Evolutionary conservation across 2,888 invertebrate genomes (phyloP).

Genomic region (Oegoconia quadripuncta): DNA sequence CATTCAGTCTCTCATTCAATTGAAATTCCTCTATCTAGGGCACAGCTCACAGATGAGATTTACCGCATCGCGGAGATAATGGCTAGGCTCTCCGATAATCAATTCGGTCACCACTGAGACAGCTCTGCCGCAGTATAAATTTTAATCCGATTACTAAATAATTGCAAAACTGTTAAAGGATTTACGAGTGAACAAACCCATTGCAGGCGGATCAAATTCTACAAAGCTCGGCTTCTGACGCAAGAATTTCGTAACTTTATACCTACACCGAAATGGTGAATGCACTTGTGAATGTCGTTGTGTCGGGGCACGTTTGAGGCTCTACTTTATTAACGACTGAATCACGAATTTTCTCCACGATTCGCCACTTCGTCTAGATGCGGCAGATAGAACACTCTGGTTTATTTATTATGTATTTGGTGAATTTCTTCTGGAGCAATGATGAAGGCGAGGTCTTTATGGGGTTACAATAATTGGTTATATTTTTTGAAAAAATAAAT

Average conservation of each 20-base stretch:
- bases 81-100: not conserved
- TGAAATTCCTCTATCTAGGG: conserved; percentile 33
- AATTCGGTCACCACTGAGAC: not conserved
- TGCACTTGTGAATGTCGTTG: conserved; percentile 50
- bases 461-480: not conserved
- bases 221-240: conserved; percentile 35
- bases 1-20: conserved; percentile 28
- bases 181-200: conserved; percentile 12
- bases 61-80: conserved; percentile 15
- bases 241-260: conserved; percentile 51
- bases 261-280: conserved; percentile 45
- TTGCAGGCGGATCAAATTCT: conserved; percentile 28
- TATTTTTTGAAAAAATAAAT: not conserved
- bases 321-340: conserved; percentile 58
- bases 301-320: conserved; percentile 45
- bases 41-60: conserved; percentile 18
- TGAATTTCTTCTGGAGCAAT: too few species aligned
- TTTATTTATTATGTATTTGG: not conserved
- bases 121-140: conserved; percentile 4
- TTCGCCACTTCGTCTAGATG: conserved; percentile 53
- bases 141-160: not conserved
- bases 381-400: not conserved
- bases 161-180: conserved; percentile 3
- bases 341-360: conserved; percentile 68
- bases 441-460: too few species aligned